Conservation (phyloP, 2,797 vertebrate species). For the Saguinus oedipus region DNA sequence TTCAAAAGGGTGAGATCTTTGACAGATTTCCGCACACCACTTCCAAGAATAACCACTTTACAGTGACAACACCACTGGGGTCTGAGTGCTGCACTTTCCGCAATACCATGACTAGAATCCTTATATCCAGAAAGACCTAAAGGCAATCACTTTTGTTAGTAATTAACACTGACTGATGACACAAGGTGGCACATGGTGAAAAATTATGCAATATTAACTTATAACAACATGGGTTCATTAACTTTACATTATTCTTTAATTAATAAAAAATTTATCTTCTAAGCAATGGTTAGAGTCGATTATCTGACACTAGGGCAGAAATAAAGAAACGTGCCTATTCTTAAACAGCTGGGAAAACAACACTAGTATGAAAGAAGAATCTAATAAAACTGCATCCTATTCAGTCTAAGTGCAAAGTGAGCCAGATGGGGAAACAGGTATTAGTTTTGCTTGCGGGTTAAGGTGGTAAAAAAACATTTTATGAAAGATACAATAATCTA, state of each 20-base stretch:
- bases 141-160: conserved; percentile 45
- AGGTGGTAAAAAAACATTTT: neutral
- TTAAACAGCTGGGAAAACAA: neutral
- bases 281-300: neutral
- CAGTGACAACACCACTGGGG: conserved; percentile 98
- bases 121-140: conserved; percentile 86
- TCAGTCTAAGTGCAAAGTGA: neutral
- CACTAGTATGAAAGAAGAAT: neutral
- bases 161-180: neutral
- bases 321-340: neutral
- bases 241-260: neutral
- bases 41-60: conserved; percentile 96
- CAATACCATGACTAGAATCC: conserved; percentile 84
- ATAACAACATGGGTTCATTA: neutral
- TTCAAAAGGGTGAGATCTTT: conserved; percentile 88
- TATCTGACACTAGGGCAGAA: neutral
- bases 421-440: neutral
- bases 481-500: neutral
- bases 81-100: conserved; percentile 86
- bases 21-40: conserved; percentile 92
- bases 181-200: accelerated
- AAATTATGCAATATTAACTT: neutral
- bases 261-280: neutral
- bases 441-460: neutral
- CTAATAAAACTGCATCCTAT: no score